phyloP scores from a whole-genome alignment of 2,888 invertebrate species.

The Heliconius ethilla region DNA sequence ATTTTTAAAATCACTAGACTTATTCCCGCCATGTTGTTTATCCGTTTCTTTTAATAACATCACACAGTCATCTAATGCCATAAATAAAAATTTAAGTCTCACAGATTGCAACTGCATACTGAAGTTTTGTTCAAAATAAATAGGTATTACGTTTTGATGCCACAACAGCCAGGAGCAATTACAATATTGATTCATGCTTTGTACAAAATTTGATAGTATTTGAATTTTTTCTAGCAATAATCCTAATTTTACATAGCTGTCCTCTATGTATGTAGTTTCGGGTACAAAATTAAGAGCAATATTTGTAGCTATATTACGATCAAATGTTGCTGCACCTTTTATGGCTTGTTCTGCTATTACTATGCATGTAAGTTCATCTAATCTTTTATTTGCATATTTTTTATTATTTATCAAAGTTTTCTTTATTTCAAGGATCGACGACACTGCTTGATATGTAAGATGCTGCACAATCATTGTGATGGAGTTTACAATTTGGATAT shows the following conservation, averaged over 20 bases:
- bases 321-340: slow-evolving; percentile 84
- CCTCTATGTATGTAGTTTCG: slow-evolving; percentile 82
- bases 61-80: slow-evolving; percentile 73
- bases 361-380: slow-evolving; percentile 88
- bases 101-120: slow-evolving; percentile 85
- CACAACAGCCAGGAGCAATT: slow-evolving; percentile 91
- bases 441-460: slow-evolving; percentile 87
- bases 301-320: slow-evolving; percentile 84
- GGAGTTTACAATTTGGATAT: slow-evolving; percentile 86
- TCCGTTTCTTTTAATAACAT: slow-evolving; percentile 66
- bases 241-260: slow-evolving; percentile 83
- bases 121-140: slow-evolving; percentile 88
- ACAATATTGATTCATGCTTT: slow-evolving; percentile 83
- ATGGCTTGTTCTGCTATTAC: slow-evolving; percentile 87
- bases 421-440: slow-evolving; percentile 85
- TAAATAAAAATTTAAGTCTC: slow-evolving; percentile 79
- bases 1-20: slow-evolving; percentile 64
- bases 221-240: slow-evolving; percentile 85
- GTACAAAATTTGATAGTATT: slow-evolving; percentile 82
- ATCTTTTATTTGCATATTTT: slow-evolving; percentile 84
- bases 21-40: slow-evolving; percentile 56
- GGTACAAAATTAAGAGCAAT: slow-evolving; percentile 86
- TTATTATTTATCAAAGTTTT: slow-evolving; percentile 85
- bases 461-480: slow-evolving; percentile 90
- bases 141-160: slow-evolving; percentile 89